Base-by-base conservation (phyloP, 2,888 invertebrate species). In the Andrena minutula region DNA sequence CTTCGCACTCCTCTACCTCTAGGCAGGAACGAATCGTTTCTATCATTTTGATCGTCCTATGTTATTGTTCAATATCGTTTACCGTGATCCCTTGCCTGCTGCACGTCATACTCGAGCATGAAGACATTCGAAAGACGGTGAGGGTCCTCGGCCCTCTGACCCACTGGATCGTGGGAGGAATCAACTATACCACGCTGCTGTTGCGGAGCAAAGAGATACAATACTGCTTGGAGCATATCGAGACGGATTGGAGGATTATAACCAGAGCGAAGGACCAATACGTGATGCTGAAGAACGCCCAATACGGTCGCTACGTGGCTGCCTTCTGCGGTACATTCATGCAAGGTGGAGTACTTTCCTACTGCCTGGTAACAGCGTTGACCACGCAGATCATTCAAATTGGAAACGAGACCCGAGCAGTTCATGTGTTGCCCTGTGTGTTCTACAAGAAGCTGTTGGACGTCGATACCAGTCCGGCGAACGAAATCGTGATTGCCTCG, bases 181-280 rank as follows among this genome's bases (percentile, higher is more conserved):
- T 81, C 5, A 91, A 92, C 79, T 92, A 90, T 70, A 76, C 61
- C 23, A 83, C 77, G 23, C 72, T 92, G 12, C 49, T 90, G 1
- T 10, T 72, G 4, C 86, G 83, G 12, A 60, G 82, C 16, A 49
- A 82, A 0, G 75, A 88, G 2, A 88, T 92, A 64, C 81, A 69
- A 5, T 3, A 41, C 0, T 92, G 92, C 70, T 66, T 91, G 4
- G 63, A 86, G 1, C 87, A 88, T 16, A 72, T 92, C 2, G 79
- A 86, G 12, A 35, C 47, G 0, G 91, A 92, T 51, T 92, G 92
- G 92, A 60, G 68, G 4, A 66, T 71, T 4, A 53, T 85, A 0
- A 66, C 41, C 1, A 75, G 51, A 1, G 1, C 3, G 0, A 20
- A 80, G 2, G 87, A 91, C 30, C 84, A 80, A 3, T 23, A 73